These are phyloP conservation scores for Ormyrus thymus DNA, from an alignment of 2,888 invertebrate species.

Conservation along the genomic window DNA sequence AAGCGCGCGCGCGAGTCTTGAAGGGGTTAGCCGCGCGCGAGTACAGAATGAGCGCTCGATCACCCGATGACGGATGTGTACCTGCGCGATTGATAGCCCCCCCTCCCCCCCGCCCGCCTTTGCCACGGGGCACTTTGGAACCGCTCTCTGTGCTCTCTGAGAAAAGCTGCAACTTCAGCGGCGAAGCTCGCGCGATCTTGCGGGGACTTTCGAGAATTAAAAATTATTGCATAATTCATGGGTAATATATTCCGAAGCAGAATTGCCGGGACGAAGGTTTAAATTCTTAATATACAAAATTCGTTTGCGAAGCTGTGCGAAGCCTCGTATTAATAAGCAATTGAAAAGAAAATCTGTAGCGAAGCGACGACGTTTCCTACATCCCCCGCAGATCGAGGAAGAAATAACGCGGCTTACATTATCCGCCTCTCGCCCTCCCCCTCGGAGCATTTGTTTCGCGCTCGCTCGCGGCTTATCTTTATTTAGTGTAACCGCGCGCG, in stretches of 20 bases:
- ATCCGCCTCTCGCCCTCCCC: background rate
- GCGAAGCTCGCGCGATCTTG: no score
- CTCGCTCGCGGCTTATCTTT: slow-evolving; percentile 65
- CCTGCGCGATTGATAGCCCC: slow-evolving; percentile 37
- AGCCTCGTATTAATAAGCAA: no score
- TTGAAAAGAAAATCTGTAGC: no score
- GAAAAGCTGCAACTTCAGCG: background rate
- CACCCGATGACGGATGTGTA: slow-evolving; percentile 8
- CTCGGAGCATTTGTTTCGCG: slow-evolving; percentile 34
- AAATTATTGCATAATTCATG: no score
- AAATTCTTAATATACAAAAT: no score
- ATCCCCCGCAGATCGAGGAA: slow-evolving; percentile 13
- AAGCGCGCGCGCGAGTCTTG: background rate
- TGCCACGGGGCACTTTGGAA: no score
- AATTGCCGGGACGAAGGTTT: no score
- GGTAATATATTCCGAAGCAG: no score
- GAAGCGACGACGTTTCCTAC: background rate
- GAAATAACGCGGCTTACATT: slow-evolving; percentile 25
- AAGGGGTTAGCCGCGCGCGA: background rate
- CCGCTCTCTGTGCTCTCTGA: no score
- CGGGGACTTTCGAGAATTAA: no score
- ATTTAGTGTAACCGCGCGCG: slow-evolving; percentile 62
- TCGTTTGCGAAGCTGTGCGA: no score
- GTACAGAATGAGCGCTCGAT: slow-evolving; percentile 10
- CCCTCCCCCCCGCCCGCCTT: slow-evolving; percentile 26